Evolutionary conservation across 2,888 invertebrate genomes (phyloP), one percentile per base, ranked within the genome.

Genomic region (Drosophila diplacantha): DNA sequence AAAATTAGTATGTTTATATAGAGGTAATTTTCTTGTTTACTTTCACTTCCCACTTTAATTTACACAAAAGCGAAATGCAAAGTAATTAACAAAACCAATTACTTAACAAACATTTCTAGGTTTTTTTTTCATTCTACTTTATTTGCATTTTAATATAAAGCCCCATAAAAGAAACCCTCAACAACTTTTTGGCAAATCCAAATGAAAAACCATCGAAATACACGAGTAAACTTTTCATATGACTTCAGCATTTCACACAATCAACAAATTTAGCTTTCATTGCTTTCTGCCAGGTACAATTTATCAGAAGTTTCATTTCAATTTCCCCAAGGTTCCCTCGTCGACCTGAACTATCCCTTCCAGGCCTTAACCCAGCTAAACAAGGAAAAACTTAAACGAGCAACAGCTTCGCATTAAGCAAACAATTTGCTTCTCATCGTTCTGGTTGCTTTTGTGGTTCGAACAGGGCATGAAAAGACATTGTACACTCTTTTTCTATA

Each of bases 361-460:
- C 41, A 43, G 34, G 34, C 41, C 41, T 34, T 34, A 41, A 26
- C 32, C 58, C 58, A 57, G 8, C 38, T 20, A 51, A 60, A 49
- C 49, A 62, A 49, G 38, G 37, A 39, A 39, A 32, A 62, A 49
- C 62, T 62, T 49, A 49, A 60, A 49, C 38, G 62, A 62, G 63
- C 59, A 49, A 60, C 32, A 39, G 50, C 59, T 49, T n/a, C 38
- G 22, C 20, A 34, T 60, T 62, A 50, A 49, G 63, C 63, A 62
- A 60, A 62, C 60, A 62, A 60, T 60, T 50, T 60, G 38, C 63
- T 34, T 20, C 50, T 62, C 39, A 29, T 52, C 39, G 61, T 51
- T 35, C n/a, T 50, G 24, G 31, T 20, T 39, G 38, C 29, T 41
- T 63, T 63, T 49, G 49, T 39, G 26, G 38, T 29, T 26, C 9